Base-by-base conservation (phyloP, 2,797 vertebrate genomes). In the Cetoscarus ocellatus region DNA sequence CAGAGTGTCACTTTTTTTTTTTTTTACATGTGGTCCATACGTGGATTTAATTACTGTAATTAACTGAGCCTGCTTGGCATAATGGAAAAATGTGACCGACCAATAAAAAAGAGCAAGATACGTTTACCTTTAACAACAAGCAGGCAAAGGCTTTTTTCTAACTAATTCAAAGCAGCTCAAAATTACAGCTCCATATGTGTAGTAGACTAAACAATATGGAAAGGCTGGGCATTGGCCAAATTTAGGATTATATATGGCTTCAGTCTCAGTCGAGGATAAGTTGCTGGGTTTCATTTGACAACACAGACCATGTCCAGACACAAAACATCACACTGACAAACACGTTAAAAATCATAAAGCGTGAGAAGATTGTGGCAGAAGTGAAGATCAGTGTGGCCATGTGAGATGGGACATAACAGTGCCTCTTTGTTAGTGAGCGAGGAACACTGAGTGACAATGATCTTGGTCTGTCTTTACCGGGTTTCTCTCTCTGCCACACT, bases 381-480 rank as follows among this genome's bases (percentile, higher is more conserved):
- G 83, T 79, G 67, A 63, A 85, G 61, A 81, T 74, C 50, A 79
- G 75, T 48, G 49, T 64, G 65, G 71, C 77, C 72, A 48, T 74
- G 52, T 64, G 55, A 56, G 53, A 83, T 14, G n/a, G 64, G 70
- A 85, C 66, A 83, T 60, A 57, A 77, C 69, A 82, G 52, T 59
- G 80, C 66, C 64, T 82, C 65, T 52, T 62, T 56, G 81, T 92
- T 90, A 91, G 91, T 88, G 81, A 49, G 51, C 36, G 59, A 84
- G 80, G 52, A 77, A 83, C 61, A 52, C 80, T 83, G 65, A 85
- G 64, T 83, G 59, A 57, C 61, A 51, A 49, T 80, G 61, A 73
- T 86, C 57, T 85, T 66, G 63, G 53, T 79, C 84, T 80, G 72
- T 90, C 80, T 87, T 93, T 94, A 95, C 93, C 94, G 67, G 75